A percentile compares a stretch with the other conserved stretches of the same genome.
Conservation (phyloP, 2,797 vertebrate species). For the Onychomys arenicola region DNA sequence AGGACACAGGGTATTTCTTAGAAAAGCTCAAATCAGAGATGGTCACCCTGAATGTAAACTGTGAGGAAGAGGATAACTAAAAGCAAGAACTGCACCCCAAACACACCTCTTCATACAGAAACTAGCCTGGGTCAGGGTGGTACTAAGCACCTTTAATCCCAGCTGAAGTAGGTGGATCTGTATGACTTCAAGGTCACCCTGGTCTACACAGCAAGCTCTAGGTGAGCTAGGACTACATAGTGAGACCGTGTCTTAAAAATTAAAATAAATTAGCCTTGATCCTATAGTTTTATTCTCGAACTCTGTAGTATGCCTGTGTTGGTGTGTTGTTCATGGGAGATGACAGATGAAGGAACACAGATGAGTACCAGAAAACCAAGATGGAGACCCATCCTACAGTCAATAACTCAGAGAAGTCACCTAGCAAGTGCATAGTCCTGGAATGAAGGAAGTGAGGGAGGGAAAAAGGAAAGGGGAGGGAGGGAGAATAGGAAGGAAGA, state of each 20-base stretch:
- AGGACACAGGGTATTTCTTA: background rate
- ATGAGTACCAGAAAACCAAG: background rate
- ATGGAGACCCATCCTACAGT: background rate
- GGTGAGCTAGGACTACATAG: background rate
- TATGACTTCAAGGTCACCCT: background rate
- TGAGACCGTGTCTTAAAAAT: background rate
- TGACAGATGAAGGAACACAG: background rate
- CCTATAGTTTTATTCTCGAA: background rate
- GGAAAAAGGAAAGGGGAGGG: too few relatives aligned
- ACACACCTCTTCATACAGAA: background rate
- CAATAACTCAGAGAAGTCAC: background rate
- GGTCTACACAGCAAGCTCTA: background rate
- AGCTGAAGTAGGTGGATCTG: background rate
- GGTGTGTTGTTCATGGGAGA: background rate
- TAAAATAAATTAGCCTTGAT: background rate
- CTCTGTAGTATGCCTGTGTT: fast-evolving
- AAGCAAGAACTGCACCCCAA: fast-evolving
- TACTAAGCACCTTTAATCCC: background rate
- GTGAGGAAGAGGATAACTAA: background rate
- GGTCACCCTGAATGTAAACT: background rate
- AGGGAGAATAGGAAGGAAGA: background rate
- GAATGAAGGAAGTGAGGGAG: background rate
- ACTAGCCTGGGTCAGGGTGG: background rate
- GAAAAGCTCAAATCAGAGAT: background rate
- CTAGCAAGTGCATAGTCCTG: background rate